phyloP scores from a whole-genome alignment of 2,888 invertebrate species.

The Pimpla rufipes region DNA sequence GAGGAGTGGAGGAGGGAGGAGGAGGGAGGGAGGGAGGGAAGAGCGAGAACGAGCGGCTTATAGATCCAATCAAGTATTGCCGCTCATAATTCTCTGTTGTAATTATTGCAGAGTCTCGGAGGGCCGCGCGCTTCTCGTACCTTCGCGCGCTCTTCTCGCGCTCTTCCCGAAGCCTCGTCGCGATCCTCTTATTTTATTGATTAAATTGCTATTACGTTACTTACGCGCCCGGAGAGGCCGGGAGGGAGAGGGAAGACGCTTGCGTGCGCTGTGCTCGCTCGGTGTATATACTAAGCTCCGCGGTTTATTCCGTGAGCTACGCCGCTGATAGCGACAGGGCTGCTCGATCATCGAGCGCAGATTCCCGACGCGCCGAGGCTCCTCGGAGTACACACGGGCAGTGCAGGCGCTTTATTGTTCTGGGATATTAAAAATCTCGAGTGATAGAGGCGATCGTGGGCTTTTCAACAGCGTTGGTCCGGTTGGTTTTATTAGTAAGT shows the following conservation, averaged over 20 bases:
- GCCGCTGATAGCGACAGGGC: slow-evolving; percentile 3
- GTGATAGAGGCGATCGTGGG: too few relatives aligned
- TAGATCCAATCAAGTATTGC: slow-evolving; percentile 84
- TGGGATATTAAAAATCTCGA: too few relatives aligned
- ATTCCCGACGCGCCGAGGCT: slow-evolving; percentile 56
- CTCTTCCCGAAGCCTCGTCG: slow-evolving; percentile 48
- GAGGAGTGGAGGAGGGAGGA: slow-evolving; percentile 29
- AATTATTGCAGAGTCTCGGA: slow-evolving; percentile 82
- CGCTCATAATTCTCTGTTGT: slow-evolving; percentile 83
- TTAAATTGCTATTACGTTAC: slow-evolving; percentile 83
- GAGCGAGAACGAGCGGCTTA: slow-evolving; percentile 73
- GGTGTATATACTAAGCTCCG: slow-evolving; percentile 29
- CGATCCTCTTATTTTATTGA: slow-evolving; percentile 83
- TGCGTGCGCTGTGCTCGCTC: slow-evolving; percentile 44
- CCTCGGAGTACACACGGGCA: too few relatives aligned
- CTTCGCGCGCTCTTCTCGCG: slow-evolving; percentile 55
- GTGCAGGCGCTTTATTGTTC: slow-evolving; percentile 22
- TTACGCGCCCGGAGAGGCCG: slow-evolving; percentile 63
- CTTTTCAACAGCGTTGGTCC: too few relatives aligned
- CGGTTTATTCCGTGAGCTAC: neutral
- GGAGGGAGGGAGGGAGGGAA: slow-evolving; percentile 37
- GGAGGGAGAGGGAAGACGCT: neutral
- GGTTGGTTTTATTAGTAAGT: too few relatives aligned
- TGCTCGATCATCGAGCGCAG: slow-evolving; percentile 36
- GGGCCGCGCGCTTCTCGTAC: slow-evolving; percentile 72